A percentile compares a stretch with the other conserved stretches of the same genome.
Conservation (phyloP, 2,113 vertebrate genomes). For the Hemibagrus wyckioides region DNA sequence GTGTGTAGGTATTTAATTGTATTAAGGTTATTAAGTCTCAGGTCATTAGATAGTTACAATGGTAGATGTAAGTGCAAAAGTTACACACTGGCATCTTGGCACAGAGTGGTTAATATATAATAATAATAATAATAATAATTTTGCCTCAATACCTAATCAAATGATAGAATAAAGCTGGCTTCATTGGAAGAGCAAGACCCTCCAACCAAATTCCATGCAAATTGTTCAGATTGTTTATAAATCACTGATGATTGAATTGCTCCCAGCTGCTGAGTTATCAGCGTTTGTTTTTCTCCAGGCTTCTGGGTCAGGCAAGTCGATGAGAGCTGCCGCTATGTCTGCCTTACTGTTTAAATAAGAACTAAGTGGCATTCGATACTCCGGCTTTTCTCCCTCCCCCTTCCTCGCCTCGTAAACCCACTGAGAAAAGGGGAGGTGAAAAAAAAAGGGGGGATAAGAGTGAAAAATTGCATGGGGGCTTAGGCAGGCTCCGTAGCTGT, state of each 20-base stretch:
- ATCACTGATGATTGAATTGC: constrained; percentile 88
- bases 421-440: constrained; percentile 66
- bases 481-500: constrained; percentile 20
- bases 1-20: neutral
- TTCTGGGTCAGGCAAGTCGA: constrained; percentile 84
- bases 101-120: neutral
- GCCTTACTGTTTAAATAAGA: constrained; percentile 89
- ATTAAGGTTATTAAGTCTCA: neutral
- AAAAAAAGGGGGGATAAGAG: constrained; percentile 54
- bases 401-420: constrained; percentile 57
- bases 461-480: constrained; percentile 25
- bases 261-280: constrained; percentile 88
- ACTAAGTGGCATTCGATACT: constrained; percentile 87
- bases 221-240: constrained; percentile 89
- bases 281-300: constrained; percentile 85
- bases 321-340: constrained; percentile 87
- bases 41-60: neutral
- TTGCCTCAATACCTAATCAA: constrained; percentile 49
- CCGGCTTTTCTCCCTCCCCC: constrained; percentile 65
- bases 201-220: constrained; percentile 79
- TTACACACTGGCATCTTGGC: neutral
- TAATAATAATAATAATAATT: neutral
- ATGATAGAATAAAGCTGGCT: neutral
- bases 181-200: neutral
- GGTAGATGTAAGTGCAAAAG: neutral